Evolutionary conservation across 2,888 invertebrate genomes (phyloP).

Genomic region (Zaprionus bogoriensis): DNA sequence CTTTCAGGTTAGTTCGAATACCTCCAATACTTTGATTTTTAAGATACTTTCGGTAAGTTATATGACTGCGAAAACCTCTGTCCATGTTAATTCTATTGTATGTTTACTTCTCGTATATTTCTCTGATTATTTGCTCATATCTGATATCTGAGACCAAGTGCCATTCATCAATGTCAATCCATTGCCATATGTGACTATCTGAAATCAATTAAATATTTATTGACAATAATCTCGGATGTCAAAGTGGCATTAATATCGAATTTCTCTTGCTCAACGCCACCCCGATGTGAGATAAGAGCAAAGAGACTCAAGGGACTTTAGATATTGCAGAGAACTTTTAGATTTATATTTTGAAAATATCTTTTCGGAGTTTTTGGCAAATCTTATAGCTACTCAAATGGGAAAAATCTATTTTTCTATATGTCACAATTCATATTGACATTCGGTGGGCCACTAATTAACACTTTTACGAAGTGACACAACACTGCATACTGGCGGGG

Average conservation of each 20-base stretch:
- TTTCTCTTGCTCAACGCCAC: conserved; percentile 15
- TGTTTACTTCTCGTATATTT: neutral
- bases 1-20: neutral
- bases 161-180: conserved; percentile 46
- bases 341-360: no score
- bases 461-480: conserved; percentile 49
- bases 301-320: no score
- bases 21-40: neutral
- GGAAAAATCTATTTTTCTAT: no score
- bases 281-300: neutral
- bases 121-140: conserved; percentile 4
- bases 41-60: neutral
- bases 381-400: no score
- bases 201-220: conserved; percentile 66
- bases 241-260: conserved; percentile 31
- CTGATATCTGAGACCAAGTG: conserved; percentile 6
- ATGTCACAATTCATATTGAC: conserved; percentile 1
- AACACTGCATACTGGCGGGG: conserved; percentile 25
- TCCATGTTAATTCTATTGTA: neutral
- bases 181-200: conserved; percentile 30
- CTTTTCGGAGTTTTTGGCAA: no score
- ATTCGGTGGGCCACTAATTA: conserved; percentile 59
- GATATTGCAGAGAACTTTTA: no score
- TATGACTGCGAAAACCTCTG: neutral
- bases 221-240: conserved; percentile 33